phyloP scores from a whole-genome alignment of 2,113 vertebrate genomes.

The Caloenas nicobarica region DNA sequence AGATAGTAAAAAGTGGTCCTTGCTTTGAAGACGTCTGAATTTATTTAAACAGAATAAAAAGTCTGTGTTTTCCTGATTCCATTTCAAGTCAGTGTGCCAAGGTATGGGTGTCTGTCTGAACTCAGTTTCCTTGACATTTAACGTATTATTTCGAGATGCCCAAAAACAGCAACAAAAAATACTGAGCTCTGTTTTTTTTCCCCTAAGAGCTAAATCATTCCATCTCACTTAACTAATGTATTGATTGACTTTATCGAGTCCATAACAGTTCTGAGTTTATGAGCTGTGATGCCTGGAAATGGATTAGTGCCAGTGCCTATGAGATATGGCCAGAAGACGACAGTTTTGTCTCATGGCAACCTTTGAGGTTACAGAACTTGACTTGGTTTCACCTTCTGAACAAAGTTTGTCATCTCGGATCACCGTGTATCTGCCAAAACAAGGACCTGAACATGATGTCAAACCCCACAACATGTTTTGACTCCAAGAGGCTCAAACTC shows the following conservation, averaged over 20 bases:
- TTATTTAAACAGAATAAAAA: not conserved
- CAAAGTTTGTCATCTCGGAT: not conserved
- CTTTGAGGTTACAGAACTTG: not conserved
- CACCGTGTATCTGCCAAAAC: not conserved
- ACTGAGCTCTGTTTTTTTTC: not conserved
- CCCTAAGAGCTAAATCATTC: constrained; percentile 47
- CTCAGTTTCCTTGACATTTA: not conserved
- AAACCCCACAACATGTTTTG: not conserved
- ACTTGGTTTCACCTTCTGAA: constrained; percentile 36
- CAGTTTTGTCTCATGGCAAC: not conserved
- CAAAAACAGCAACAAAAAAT: not conserved
- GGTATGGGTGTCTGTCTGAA: not conserved
- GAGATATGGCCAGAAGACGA: not conserved
- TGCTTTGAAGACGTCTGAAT: not conserved
- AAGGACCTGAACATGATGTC: not conserved
- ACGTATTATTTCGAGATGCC: not conserved
- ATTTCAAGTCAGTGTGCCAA: not conserved
- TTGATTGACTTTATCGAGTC: constrained; percentile 44
- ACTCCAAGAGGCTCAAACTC: not conserved
- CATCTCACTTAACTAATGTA: constrained; percentile 60
- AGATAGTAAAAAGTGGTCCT: not conserved
- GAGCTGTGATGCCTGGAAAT: constrained; percentile 56
- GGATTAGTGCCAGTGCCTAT: constrained; percentile 19
- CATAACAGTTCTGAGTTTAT: constrained; percentile 55
- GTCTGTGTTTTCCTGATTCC: not conserved